Evolutionary conservation across 2,113 vertebrate genomes (phyloP), one percentile per base, ranked within the genome.

Genomic region (Sorex fumeus): DNA sequence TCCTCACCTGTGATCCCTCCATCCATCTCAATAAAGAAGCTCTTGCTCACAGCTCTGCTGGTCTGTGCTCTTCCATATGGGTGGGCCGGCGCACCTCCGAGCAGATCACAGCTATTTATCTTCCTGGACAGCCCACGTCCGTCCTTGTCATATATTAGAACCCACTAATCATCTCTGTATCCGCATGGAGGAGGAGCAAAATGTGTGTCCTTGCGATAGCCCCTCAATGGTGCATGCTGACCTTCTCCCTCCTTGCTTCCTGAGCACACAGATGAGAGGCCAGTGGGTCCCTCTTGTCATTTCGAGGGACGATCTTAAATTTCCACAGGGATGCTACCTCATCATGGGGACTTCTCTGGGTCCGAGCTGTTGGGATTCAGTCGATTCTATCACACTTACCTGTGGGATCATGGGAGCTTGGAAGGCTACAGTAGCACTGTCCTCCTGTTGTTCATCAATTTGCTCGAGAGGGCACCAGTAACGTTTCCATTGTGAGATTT

Each of bases 101-200:
- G 64, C 74, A 34, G 25, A 94, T 16, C n/a, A 57, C 13, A 25
- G 81, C 10, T 23, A 94, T 93, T 79, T 82, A 36, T 94, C 91
- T 95, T 95, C 80, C 47, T 19, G 60, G 94, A 91, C 89, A 95
- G 62, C 72, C 69, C 86, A 91, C 0, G 32, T 92, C 87, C 16
- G 27, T 82, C 84, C 87, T 88, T 89, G 88, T 93, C 95, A 91
- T 19, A 40, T 67, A 72, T 28, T 72, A 89, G 57, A 74, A 34
- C 78, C 50, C 57, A 34, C 69, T 94, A 76, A 93, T 79, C 80
- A 95, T 86, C 85, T 81, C 50, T 74, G 30, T n/a, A 32, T 69
- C 66, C 3, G 70, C 64, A 62, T 76, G 81, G 36, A 64, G 34
- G 62, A 87, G n/a, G 8, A 11, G 27, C 47, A 69, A 60, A 36